phyloP scores from a whole-genome alignment of 2,888 invertebrate genomes.

The Corbicula japonica region DNA sequence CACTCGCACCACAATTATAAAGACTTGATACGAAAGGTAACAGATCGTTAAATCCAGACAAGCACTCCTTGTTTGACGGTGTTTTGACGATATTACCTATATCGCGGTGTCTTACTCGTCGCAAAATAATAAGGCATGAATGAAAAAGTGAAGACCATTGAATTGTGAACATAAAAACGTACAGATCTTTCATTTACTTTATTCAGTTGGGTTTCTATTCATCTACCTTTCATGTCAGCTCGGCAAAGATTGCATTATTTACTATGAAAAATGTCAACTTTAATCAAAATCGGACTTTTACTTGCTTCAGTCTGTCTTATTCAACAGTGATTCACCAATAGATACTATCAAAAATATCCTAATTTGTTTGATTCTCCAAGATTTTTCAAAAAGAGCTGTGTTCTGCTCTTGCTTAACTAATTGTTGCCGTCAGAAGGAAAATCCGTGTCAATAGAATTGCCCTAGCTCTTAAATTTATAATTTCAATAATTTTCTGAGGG shows the following conservation, averaged over 20 bases:
- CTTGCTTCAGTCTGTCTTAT: constrained; percentile 2
- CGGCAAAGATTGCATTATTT: neutral
- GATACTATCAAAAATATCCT: constrained; percentile 10
- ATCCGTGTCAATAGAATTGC: neutral
- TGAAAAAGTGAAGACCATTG: constrained; percentile 17
- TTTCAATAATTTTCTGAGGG: neutral
- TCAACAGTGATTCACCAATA: neutral
- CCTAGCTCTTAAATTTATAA: neutral
- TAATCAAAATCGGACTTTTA: constrained; percentile 10
- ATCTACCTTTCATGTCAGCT: neutral
- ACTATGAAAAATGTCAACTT: constrained; percentile 12
- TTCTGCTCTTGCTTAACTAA: neutral
- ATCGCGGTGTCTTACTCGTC: constrained; percentile 28
- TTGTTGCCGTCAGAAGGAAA: neutral
- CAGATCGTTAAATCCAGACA: constrained; percentile 47
- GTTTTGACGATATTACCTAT: constrained; percentile 30
- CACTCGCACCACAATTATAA: constrained; percentile 37
- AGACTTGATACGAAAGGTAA: constrained; percentile 38
- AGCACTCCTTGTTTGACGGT: constrained; percentile 35
- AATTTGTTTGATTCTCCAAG: constrained; percentile 14
- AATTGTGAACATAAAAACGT: constrained; percentile 22
- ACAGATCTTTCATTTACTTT: constrained; percentile 21
- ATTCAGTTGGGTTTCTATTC: constrained; percentile 10
- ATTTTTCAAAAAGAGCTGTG: constrained; percentile 8
- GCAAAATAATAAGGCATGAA: constrained; percentile 15